These are phyloP conservation scores for Gadopsis bispinosus DNA, from an alignment of 2,797 vertebrate species.

Conservation along the genomic window DNA sequence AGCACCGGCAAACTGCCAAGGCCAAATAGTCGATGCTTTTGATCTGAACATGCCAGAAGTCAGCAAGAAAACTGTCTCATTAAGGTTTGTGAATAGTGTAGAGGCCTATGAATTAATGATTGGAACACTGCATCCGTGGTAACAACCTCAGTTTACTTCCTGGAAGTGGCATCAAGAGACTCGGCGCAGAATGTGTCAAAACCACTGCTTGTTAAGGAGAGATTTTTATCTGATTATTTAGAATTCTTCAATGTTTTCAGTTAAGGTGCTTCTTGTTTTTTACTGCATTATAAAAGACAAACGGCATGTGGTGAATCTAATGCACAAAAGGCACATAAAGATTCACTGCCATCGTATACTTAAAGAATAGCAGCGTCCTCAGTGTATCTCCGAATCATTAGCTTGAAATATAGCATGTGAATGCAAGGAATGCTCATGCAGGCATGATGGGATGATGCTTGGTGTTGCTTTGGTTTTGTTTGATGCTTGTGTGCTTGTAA, in stretches of 20 bases:
- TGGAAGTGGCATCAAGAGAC: conserved; percentile 38
- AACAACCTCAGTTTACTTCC: conserved; percentile 34
- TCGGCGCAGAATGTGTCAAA: conserved; percentile 29
- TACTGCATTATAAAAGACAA: conserved; percentile 23
- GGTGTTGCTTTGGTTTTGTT: conserved; percentile 76
- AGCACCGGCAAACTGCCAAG: conserved; percentile 28
- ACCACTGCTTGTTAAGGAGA: conserved; percentile 19
- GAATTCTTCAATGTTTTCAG: conserved; percentile 24
- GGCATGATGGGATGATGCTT: conserved; percentile 75
- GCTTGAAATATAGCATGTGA: conserved; percentile 62
- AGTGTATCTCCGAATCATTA: conserved; percentile 45
- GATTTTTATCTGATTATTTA: conserved; percentile 33
- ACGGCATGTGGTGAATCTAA: conserved; percentile 51
- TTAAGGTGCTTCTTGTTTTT: conserved; percentile 19
- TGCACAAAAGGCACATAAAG: conserved; percentile 16
- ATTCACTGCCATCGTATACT: conserved; percentile 29
- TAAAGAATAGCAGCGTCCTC: conserved; percentile 24
- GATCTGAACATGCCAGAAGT: conserved; percentile 36
- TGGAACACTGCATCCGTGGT: conserved; percentile 25
- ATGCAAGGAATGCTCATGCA: conserved; percentile 71
- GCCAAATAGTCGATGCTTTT: conserved; percentile 36
- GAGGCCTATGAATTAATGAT: conserved; percentile 46
- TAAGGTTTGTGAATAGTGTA: conserved; percentile 23
- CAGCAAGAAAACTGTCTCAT: conserved; percentile 44
- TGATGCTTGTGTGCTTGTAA: conserved; percentile 70